Conservation (phyloP, 2,797 vertebrate genomes). For the Lepilemur septentrionalis region DNA sequence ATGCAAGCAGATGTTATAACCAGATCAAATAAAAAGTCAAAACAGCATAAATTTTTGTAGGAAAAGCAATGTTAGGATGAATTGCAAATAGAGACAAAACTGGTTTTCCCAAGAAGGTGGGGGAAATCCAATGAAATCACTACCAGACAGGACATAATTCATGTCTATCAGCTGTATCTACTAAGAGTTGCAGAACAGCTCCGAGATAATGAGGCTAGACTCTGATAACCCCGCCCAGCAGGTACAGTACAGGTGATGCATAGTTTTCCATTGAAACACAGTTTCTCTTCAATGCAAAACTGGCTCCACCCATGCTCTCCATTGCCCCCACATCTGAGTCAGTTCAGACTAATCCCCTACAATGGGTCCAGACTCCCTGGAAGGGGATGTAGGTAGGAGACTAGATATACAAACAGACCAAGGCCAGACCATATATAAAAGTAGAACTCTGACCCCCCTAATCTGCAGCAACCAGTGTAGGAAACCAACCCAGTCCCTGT, state of each 20-base stretch:
- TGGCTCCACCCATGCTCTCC: not conserved
- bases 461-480: not conserved
- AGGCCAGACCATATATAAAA: not conserved
- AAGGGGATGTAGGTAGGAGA: not conserved
- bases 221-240: not conserved
- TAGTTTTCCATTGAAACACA: not conserved
- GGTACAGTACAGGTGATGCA: not conserved
- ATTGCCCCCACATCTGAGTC: not conserved
- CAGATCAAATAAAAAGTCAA: not conserved
- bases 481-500: slow-evolving; percentile 37
- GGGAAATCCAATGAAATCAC: not conserved
- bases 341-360: not conserved
- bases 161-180: not conserved
- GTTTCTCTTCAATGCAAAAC: not conserved
- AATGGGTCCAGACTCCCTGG: not conserved
- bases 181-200: not conserved
- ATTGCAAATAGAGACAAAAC: not conserved
- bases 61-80: not conserved
- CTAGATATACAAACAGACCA: not conserved
- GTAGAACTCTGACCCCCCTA: not conserved
- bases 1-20: not conserved
- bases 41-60: not conserved
- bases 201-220: not conserved
- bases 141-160: not conserved
- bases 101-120: not conserved